Conservation (phyloP, 2,888 invertebrate species). For the Phragmatobia fuliginosa region DNA sequence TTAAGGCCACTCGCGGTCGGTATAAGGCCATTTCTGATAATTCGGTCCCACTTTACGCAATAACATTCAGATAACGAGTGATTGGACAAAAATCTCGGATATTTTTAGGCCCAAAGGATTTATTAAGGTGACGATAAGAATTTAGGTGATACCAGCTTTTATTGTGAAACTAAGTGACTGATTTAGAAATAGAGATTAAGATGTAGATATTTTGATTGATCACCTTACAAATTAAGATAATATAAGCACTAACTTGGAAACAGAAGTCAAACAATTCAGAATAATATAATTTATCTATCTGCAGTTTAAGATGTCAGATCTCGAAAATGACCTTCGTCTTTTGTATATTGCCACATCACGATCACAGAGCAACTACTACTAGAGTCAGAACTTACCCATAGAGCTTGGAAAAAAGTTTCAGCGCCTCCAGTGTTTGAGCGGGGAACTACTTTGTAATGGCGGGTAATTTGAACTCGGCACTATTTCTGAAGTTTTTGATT, state of each 20-base stretch:
- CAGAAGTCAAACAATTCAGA: neutral
- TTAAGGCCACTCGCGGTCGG: conserved; percentile 46
- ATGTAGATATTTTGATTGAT: neutral
- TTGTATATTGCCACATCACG: too few species aligned
- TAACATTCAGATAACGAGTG: conserved; percentile 60
- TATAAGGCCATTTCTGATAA: conserved; percentile 37
- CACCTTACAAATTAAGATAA: neutral
- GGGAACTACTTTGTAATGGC: too few species aligned
- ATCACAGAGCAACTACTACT: too few species aligned
- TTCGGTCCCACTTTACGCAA: conserved; percentile 57
- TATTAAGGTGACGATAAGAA: conserved; percentile 15
- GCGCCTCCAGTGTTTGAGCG: too few species aligned
- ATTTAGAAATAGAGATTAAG: neutral
- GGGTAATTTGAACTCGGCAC: too few species aligned
- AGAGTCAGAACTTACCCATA: too few species aligned
- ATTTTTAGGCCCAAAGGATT: conserved; percentile 41
- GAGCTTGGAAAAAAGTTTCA: too few species aligned
- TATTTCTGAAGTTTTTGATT: too few species aligned
- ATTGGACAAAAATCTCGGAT: conserved; percentile 61
- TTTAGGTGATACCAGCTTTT: conserved; percentile 14
- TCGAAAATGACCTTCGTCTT: too few species aligned
- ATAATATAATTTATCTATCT: neutral
- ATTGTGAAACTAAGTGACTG: neutral
- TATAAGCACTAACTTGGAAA: neutral
- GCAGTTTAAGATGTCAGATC: too few species aligned